A percentile compares a stretch with the other conserved stretches of the same genome.
Conservation (phyloP, 2,113 vertebrate genomes). For the Piprites chloris region DNA sequence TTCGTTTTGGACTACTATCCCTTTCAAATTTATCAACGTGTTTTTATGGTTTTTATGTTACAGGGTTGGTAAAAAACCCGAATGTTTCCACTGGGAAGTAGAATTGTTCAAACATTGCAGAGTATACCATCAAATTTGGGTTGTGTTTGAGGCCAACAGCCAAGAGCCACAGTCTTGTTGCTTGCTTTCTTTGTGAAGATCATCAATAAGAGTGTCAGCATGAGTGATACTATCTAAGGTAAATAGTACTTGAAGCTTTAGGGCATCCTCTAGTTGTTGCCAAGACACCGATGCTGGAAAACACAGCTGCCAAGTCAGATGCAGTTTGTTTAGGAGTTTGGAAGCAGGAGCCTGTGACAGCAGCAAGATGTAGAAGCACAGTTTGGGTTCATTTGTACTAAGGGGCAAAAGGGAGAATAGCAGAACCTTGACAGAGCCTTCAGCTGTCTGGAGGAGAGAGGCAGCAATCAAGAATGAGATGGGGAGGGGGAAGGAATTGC, state of each 20-base stretch:
- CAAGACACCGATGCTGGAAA: not conserved
- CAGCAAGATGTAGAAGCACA: slow-evolving; percentile 24
- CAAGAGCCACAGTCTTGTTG: not conserved
- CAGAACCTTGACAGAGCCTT: not conserved
- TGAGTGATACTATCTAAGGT: not conserved
- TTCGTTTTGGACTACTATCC: not conserved
- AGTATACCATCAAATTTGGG: not conserved
- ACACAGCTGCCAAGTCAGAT: not conserved
- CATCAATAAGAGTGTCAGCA: not conserved
- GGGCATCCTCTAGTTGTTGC: not conserved
- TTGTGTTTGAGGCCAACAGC: not conserved
- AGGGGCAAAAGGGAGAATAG: not conserved
- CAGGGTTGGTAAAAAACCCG: not conserved
- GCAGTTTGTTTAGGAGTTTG: not conserved
- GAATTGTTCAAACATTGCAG: not conserved
- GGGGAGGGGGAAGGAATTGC: not conserved
- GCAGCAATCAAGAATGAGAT: not conserved
- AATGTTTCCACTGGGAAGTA: not conserved
- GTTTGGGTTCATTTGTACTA: slow-evolving; percentile 38
- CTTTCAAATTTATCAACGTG: not conserved
- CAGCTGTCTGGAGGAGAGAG: not conserved
- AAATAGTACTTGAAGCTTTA: not conserved
- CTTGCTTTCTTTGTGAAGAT: not conserved
- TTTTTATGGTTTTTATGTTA: not conserved
- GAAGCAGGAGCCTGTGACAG: not conserved